Base-by-base conservation (phyloP, 1,140 invertebrate genomes). In the Cotesia typhae region DNA sequence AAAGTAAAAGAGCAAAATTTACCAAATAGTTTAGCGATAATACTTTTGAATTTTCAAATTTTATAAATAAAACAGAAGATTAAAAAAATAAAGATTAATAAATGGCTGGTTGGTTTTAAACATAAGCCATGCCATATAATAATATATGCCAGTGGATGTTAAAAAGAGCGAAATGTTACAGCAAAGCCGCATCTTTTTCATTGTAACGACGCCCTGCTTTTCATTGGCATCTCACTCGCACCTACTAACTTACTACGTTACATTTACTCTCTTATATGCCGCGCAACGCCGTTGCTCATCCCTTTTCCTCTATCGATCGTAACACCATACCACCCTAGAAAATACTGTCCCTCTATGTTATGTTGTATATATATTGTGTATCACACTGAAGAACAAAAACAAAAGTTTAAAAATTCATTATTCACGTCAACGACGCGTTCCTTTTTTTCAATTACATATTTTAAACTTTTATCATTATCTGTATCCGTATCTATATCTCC, bases 221-320 rank as follows among this genome's bases (percentile, higher is more conserved):
- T 53, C 38, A 59, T 59, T 59, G 57, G 4, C 7, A 28, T 66
- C 51, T 53, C 64, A 37, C 64, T 53, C 28, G 14, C 64, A 52
- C 64, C 17, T 51, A 51, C 51, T 28, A 17, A 51, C 41, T 37
- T 38, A 10, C 4, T 17, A 51, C 9, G 41, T 37, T 37, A 63
- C 60, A 38, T 63, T 37, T 57, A 36, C 63, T 28, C 36, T 28
- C 51, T 53, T 67, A 67, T 67, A 55, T 65, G 36, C 63, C 63
- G 63, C 63, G 63, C 63, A 65, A 65, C 66, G 66, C 41, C 51
- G 51, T 53, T 41, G 66, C 66, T 67, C 66, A 67, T 55, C 66
- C 66, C 52, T 17, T 47, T 36, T 67, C 41, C 35, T 52, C 41
- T 67, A 67, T 67, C 66, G 66, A 67, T 67, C 66, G 51, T 9